phyloP scores from a whole-genome alignment of 2,888 invertebrate species.

The Dendrolimus houi region DNA sequence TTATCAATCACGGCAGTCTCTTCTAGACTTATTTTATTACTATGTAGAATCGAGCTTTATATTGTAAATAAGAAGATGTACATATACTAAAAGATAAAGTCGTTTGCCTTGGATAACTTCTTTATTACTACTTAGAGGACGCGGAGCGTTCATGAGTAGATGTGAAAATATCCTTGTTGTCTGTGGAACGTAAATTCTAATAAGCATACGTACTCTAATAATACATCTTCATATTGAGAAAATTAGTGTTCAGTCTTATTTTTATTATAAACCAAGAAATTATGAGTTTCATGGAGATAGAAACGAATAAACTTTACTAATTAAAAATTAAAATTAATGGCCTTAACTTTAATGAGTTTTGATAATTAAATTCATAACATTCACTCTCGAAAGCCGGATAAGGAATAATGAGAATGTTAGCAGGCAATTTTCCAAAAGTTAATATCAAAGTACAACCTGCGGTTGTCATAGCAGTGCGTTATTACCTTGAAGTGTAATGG shows the following conservation, averaged over 20 bases:
- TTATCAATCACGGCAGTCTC: no score
- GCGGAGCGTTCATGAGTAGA: constrained; percentile 16
- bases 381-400: not conserved
- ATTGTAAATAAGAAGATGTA: no score
- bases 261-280: no score
- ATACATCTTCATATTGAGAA: no score
- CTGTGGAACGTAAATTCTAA: constrained; percentile 15
- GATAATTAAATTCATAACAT: not conserved
- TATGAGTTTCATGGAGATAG: not conserved
- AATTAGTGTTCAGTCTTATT: no score
- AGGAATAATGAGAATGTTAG: not conserved
- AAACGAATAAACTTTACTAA: constrained; percentile 9
- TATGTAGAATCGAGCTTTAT: no score
- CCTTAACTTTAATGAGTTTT: not conserved
- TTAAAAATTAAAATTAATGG: not conserved
- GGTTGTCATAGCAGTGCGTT: constrained; percentile 15
- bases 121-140: constrained; percentile 12
- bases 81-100: no score
- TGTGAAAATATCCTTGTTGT: constrained; percentile 24
- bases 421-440: not conserved
- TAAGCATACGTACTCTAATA: no score
- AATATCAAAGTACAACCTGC: not conserved
- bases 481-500: constrained; percentile 33
- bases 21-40: no score
- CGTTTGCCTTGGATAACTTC: no score